Conservation (phyloP, 2,113 vertebrate genomes). For the Myanophis thanlyinensis region DNA sequence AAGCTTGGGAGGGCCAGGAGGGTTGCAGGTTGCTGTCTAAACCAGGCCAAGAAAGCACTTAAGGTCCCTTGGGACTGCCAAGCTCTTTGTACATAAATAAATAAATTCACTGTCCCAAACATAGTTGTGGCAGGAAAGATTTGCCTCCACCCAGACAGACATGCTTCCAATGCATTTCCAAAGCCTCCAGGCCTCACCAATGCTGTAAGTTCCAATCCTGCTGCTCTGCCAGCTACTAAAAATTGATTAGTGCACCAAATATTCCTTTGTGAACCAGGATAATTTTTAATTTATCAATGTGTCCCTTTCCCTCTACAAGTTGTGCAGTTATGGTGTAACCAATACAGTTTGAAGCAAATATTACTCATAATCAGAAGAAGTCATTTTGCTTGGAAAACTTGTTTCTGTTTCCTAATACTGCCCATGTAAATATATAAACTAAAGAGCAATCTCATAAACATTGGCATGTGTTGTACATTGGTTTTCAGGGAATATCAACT, state of each 20-base stretch:
- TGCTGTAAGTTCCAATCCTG: neutral
- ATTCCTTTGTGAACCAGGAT: neutral
- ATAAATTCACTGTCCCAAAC: neutral
- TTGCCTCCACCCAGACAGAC: neutral
- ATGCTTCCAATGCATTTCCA: neutral
- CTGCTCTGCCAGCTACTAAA: neutral
- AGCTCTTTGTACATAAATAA: neutral
- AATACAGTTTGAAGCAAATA: neutral
- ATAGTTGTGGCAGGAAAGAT: neutral
- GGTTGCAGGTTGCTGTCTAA: too few species aligned
- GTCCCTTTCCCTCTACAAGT: neutral
- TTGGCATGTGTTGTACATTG: neutral
- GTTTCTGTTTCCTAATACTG: neutral
- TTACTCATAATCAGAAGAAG: neutral
- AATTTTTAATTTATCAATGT: neutral
- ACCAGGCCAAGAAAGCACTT: neutral
- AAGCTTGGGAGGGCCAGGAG: too few species aligned
- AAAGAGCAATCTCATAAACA: neutral
- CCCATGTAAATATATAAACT: neutral
- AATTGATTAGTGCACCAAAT: neutral
- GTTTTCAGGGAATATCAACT: neutral
- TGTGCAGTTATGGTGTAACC: neutral
- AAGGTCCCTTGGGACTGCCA: neutral
- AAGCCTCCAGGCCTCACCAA: neutral
- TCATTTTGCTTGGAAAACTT: neutral